Percentiles rank a stretch among this genome's conserved stretches.
Evolutionary conservation across 2,888 invertebrate species (phyloP).

Genomic region (Imbricaverruca yamaguchii): DNA sequence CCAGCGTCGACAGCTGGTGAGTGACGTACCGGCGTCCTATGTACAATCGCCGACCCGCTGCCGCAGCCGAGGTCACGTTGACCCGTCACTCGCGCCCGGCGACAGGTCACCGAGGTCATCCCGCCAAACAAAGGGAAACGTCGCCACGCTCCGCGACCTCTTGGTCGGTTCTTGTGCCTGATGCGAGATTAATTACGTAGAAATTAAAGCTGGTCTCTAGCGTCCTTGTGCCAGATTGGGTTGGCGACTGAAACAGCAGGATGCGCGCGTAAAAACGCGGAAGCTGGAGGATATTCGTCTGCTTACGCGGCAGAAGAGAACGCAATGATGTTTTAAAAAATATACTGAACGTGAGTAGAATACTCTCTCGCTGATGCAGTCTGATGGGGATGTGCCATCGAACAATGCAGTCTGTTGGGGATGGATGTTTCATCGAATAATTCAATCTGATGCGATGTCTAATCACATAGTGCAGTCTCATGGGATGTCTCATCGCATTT

Average conservation of each 20-base stretch:
- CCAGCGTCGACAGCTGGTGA: neutral
- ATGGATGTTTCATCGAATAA: too few species aligned
- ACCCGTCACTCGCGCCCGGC: neutral
- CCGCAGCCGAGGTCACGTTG: too few species aligned
- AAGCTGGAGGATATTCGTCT: neutral
- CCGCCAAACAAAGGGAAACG: neutral
- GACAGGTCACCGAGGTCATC: neutral
- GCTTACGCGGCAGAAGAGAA: too few species aligned
- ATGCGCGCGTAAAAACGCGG: neutral
- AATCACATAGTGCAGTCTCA: too few species aligned
- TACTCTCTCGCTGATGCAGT: too few species aligned
- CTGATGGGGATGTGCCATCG: too few species aligned
- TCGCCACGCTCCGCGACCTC: neutral
- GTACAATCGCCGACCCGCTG: too few species aligned
- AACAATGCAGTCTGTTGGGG: too few species aligned
- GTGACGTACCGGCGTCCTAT: neutral
- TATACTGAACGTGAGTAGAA: too few species aligned
- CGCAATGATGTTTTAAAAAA: too few species aligned
- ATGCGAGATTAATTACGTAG: constrained; percentile 7
- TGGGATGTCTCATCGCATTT: too few species aligned
- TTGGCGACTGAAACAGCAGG: neutral
- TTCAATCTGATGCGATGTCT: too few species aligned
- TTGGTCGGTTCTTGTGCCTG: neutral
- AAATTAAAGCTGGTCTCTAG: neutral
- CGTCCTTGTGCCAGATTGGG: neutral